Base-by-base conservation (phyloP, 1,140 invertebrate genomes). In the Bombus picipes region DNA sequence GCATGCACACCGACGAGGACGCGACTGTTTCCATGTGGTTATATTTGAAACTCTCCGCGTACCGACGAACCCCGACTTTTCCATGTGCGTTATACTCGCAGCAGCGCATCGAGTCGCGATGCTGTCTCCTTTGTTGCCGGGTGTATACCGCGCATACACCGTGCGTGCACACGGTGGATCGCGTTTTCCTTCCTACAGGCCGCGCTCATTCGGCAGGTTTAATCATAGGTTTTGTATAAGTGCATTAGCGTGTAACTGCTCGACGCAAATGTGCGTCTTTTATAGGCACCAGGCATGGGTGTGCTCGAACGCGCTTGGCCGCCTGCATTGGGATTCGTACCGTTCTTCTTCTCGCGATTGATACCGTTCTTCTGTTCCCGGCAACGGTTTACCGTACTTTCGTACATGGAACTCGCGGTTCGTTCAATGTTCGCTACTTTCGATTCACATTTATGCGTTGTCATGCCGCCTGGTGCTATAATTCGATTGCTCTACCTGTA, bases 191-290 rank as follows among this genome's bases (percentile, higher is more conserved):
- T 41, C 25, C 53, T 59, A 59, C 80, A 6, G 53, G 70, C 28
- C 70, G 12, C n/a, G 39, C 0, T 62, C 71, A 43, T 82, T 82
- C 80, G 71, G 32, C 43, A 57, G 79, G 41, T 62, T 88, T 87
- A 84, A 87, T 87, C 75, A 80, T 79, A 80, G 83, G 34, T 81
- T 86, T 86, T 37, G 57, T 43, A 68, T 88, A 89, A 89, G 87
- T 89, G 88, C 83, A 88, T 86, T 86, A 89, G 84, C 83, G 78
- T 86, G 79, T 79, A 86, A 86, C 79, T 62, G 78, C 77, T 81
- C 62, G 82, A 77, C 62, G 75, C 79, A 78, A 88, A 84, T 80
- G 87, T 57, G 72, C 73, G 71, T 88, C 78, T 74, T 87, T 82
- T 86, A 83, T 77, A 65, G 74, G 70, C 62, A 74, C 59, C 47